Conservation (phyloP, 2,113 vertebrate genomes). For the Chaetura pelagica region DNA sequence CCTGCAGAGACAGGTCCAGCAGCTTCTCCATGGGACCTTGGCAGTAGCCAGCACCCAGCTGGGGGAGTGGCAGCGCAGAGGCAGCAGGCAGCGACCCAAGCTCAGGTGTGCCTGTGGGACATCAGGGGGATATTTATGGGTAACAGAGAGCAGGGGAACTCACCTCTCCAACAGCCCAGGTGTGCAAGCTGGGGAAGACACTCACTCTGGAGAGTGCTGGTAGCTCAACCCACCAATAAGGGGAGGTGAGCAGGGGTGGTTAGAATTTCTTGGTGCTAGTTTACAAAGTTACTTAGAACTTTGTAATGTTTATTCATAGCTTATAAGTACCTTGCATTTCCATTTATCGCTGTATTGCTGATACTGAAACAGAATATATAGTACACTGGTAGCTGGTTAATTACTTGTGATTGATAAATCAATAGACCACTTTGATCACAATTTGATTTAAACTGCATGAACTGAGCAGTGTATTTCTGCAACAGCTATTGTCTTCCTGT, state of each 20-base stretch:
- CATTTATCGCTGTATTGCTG: neutral
- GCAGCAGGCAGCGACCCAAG: fast-evolving
- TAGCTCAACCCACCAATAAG: fast-evolving
- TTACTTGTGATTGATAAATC: neutral
- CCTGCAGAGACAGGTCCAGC: neutral
- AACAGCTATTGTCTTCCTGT: neutral
- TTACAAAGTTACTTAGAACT: neutral
- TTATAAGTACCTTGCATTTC: neutral
- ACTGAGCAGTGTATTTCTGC: neutral
- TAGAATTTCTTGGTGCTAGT: neutral
- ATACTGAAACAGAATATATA: neutral
- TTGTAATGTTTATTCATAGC: neutral
- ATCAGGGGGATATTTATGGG: fast-evolving
- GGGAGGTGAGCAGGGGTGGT: fast-evolving
- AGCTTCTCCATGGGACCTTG: fast-evolving
- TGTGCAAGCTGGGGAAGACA: neutral
- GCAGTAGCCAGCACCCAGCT: neutral
- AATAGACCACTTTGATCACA: neutral
- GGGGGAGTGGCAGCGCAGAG: neutral
- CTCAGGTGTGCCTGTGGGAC: neutral
- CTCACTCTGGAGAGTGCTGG: fast-evolving
- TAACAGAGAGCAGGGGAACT: neutral
- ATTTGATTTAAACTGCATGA: neutral
- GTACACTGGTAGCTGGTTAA: neutral
- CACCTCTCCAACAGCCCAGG: neutral